A percentile compares a stretch with the other conserved stretches of the same genome.
phyloP scores from a whole-genome alignment of 2,797 vertebrate genomes.

The Rhincodon typus region DNA sequence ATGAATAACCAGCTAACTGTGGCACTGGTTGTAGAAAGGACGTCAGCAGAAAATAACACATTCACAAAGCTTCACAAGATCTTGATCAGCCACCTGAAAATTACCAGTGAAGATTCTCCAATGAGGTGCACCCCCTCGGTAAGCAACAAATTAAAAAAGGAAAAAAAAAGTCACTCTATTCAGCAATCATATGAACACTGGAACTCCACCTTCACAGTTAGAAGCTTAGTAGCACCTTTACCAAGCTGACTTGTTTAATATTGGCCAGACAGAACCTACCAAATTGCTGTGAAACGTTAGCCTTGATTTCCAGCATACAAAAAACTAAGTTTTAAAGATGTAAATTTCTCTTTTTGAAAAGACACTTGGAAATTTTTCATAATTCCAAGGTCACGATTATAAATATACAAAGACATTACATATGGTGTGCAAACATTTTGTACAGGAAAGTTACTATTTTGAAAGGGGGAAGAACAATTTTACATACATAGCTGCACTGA shows the following conservation, averaged over 20 bases:
- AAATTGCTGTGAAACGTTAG: neutral
- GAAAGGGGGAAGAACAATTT: neutral
- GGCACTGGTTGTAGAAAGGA: neutral
- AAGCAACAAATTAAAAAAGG: no score
- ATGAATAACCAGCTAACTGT: neutral
- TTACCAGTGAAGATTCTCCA: neutral
- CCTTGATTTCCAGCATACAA: no score
- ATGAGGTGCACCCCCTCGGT: neutral
- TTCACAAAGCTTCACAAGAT: neutral
- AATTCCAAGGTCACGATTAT: neutral
- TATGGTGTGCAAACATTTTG: slow-evolving; percentile 9
- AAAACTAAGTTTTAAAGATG: neutral
- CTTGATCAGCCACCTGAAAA: neutral
- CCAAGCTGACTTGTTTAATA: neutral
- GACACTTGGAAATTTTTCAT: neutral
- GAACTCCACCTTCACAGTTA: neutral
- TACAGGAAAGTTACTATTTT: neutral
- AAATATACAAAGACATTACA: neutral
- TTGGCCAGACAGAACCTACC: neutral
- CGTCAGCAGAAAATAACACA: neutral
- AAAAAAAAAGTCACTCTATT: no score
- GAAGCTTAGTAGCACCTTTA: neutral
- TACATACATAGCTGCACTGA: neutral
- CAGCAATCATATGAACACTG: no score
- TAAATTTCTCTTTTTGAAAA: slow-evolving; percentile 4